These are phyloP conservation scores for Euplexia lucipara DNA, from an alignment of 2,888 invertebrate genomes.

Conservation along the genomic window DNA sequence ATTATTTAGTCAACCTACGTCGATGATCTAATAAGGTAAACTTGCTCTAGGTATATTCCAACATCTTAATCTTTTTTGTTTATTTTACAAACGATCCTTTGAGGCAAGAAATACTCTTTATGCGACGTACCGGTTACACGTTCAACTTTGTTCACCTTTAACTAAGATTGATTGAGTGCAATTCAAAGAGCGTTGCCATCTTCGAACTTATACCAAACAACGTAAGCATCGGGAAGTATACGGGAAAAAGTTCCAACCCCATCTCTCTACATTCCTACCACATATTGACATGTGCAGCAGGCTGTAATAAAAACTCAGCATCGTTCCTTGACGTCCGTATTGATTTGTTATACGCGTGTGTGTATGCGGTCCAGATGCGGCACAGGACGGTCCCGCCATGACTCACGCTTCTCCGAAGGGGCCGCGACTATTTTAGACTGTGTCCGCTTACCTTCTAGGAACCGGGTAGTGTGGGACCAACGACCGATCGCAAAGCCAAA, in stretches of 20 bases:
- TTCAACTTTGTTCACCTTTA: constrained; percentile 17
- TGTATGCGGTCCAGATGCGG: constrained; percentile 85
- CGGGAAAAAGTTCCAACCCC: constrained; percentile 7
- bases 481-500: constrained; percentile 86
- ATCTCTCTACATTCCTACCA: constrained; percentile 2
- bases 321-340: constrained; percentile 57
- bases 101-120: not conserved
- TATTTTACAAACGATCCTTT: not conserved
- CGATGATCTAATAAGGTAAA: not conserved
- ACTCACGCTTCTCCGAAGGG: constrained; percentile 88
- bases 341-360: constrained; percentile 65
- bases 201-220: constrained; percentile 7
- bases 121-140: not conserved
- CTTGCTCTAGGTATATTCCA: not conserved
- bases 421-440: constrained; percentile 89
- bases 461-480: constrained; percentile 87
- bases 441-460: constrained; percentile 91
- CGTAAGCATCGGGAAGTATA: not conserved
- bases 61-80: too few species aligned
- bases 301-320: constrained; percentile 53
- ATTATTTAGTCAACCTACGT: too few species aligned
- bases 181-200: constrained; percentile 13
- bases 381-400: constrained; percentile 84
- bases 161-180: not conserved
- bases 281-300: constrained; percentile 33